Conservation (phyloP, 1,140 invertebrate genomes). For the Nebria ingens region DNA sequence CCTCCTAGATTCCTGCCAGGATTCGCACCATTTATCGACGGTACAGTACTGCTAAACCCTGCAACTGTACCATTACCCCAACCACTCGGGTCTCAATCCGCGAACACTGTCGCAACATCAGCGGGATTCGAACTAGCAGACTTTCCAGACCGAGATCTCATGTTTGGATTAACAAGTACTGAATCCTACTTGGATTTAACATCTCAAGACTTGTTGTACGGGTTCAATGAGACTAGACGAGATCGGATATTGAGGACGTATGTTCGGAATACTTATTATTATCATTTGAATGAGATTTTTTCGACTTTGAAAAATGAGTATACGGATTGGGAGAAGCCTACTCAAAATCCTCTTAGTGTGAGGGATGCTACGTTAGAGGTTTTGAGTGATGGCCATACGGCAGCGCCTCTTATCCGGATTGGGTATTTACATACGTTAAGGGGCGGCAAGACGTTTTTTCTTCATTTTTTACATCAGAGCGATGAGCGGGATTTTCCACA, state of each 20-base stretch:
- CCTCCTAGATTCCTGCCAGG: constrained; percentile 73
- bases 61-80: constrained; percentile 22
- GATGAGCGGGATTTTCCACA: constrained; percentile 64
- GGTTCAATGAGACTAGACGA: constrained; percentile 71
- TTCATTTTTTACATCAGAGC: constrained; percentile 77
- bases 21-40: constrained; percentile 83
- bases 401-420: constrained; percentile 67
- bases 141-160: constrained; percentile 66
- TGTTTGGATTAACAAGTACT: constrained; percentile 59
- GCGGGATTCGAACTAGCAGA: constrained; percentile 69
- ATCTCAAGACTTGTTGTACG: constrained; percentile 63
- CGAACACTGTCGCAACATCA: constrained; percentile 39
- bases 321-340: constrained; percentile 80
- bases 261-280: constrained; percentile 79
- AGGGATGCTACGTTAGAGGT: constrained; percentile 66
- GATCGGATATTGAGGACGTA: constrained; percentile 78
- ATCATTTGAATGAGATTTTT: constrained; percentile 83
- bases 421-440: constrained; percentile 68
- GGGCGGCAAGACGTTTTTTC: constrained; percentile 71
- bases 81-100: constrained; percentile 19
- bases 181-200: constrained; percentile 67
- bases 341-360: constrained; percentile 60
- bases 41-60: constrained; percentile 58
- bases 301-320: constrained; percentile 86
- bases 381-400: constrained; percentile 77